Conservation (phyloP, 2,888 invertebrate genomes). For the Zeuzera pyrina region DNA sequence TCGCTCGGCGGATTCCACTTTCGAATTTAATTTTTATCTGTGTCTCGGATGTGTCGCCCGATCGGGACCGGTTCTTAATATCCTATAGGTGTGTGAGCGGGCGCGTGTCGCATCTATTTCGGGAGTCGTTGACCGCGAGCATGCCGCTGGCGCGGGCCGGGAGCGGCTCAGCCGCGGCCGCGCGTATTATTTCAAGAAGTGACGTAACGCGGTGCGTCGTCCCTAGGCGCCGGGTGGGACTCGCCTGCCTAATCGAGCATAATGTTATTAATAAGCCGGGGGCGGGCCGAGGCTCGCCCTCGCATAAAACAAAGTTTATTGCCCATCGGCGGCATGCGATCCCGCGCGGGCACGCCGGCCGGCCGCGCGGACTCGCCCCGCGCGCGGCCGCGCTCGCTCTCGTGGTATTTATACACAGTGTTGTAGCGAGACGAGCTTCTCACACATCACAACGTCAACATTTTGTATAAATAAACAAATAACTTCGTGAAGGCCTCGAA, state of each 20-base stretch:
- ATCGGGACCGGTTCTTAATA: constrained; percentile 59
- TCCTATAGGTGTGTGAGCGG: constrained; percentile 57
- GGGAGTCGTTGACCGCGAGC: constrained; percentile 69
- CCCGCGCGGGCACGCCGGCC: constrained; percentile 11
- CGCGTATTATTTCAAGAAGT: constrained; percentile 43
- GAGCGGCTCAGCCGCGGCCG: constrained; percentile 19
- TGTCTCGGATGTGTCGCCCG: constrained; percentile 36
- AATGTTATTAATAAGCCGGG: constrained; percentile 49
- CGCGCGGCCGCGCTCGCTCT: neutral
- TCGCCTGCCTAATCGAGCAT: constrained; percentile 33
- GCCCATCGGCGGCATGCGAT: constrained; percentile 35
- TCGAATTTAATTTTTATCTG: constrained; percentile 63
- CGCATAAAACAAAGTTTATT: constrained; percentile 35
- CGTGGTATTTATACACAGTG: neutral
- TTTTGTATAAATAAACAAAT: too few species aligned
- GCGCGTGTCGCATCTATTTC: constrained; percentile 63
- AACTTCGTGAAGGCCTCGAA: too few species aligned
- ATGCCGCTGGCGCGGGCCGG: constrained; percentile 48
- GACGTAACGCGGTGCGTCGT: constrained; percentile 37
- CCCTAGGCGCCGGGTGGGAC: constrained; percentile 37
- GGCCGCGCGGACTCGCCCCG: neutral
- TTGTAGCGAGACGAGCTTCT: neutral
- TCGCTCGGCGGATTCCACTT: constrained; percentile 62
- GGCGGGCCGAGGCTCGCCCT: constrained; percentile 39
- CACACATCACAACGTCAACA: too few species aligned